Percentiles rank a stretch among this genome's conserved stretches.
Evolutionary conservation across 2,113 vertebrate genomes (phyloP).

Genomic region (Diadophis punctatus): DNA sequence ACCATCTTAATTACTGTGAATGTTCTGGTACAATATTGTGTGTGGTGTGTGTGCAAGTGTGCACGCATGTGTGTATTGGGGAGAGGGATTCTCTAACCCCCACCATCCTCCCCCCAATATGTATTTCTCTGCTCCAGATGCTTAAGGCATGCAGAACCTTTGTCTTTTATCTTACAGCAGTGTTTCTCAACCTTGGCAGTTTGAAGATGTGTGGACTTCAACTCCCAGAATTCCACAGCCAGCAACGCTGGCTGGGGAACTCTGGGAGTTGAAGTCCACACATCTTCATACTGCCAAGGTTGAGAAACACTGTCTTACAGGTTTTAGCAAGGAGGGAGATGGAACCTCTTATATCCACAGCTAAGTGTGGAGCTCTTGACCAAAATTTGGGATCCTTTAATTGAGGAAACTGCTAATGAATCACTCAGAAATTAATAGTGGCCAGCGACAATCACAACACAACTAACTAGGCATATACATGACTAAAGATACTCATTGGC

Average conservation of each 20-base stretch:
- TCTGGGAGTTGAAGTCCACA: too few species aligned
- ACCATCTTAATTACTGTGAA: background rate
- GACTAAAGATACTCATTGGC: background rate
- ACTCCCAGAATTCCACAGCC: too few species aligned
- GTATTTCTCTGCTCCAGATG: background rate
- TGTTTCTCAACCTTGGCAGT: too few species aligned
- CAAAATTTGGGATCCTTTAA: background rate
- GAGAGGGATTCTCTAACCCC: background rate
- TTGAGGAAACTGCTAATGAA: background rate
- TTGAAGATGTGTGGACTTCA: too few species aligned
- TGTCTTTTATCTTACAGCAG: background rate
- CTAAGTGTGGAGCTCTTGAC: background rate
- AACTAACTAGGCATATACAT: background rate
- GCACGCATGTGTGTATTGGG: fast-evolving
- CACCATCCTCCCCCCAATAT: background rate
- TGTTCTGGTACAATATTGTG: background rate
- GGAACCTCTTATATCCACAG: background rate
- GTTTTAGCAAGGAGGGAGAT: background rate
- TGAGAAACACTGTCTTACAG: too few species aligned
- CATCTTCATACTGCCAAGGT: too few species aligned
- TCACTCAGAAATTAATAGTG: background rate
- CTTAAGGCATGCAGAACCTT: background rate
- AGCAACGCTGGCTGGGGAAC: too few species aligned
- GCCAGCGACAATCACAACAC: background rate
- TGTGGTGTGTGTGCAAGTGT: background rate